Evolutionary conservation across 1,140 invertebrate genomes (phyloP), one percentile per base, ranked within the genome.

Genomic region (Drosophila burlai): DNA sequence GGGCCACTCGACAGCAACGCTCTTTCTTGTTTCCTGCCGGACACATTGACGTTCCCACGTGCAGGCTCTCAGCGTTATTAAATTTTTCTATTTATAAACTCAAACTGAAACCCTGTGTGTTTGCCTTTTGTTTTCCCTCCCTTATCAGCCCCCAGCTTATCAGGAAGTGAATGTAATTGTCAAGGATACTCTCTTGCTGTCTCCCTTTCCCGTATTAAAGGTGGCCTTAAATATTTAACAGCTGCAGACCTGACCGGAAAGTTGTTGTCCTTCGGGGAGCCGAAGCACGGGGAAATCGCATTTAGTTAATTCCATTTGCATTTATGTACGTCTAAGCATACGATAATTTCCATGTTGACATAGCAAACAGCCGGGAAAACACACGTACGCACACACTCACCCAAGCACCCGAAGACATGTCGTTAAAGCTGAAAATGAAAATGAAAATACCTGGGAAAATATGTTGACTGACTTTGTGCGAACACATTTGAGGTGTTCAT

Each of bases 51-150:
- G 79, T 86, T 86, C 83, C 81, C 85, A 89, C 84, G 84, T 90
- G 84, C 73, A 75, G 67, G 84, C 85, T 89, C 85, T 89, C 78
- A 89, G 65, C 84, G 77, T 89, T 89, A 89, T 89, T 89, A 89
- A 89, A 89, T 68, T 73, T 38, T 42, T 84, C 85, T 89, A 89
- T 89, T 89, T 90, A 89, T 89, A 89, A 80, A 84, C 73, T 54
- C 60, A 49, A 80, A 76, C 36, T 64, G 64, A 79, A 81, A 50
- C 68, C 60, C 54, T 58, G 60, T 68, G 58, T 71, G 60, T 71
- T 80, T 73, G 62, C 64, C 21, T 45, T 29, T 29, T 52, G 47
- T 76, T 49, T 52, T 40, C 38, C 61, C 57, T 43, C 65, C 58
- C 62, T 76, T 80, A 81, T 77, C 60, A 47, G 21, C 18, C 18